Percentiles rank a stretch among this genome's conserved stretches.
These are phyloP conservation scores for Hanleya hanleyi DNA, from an alignment of 2,888 invertebrate species.

Conservation along the genomic window DNA sequence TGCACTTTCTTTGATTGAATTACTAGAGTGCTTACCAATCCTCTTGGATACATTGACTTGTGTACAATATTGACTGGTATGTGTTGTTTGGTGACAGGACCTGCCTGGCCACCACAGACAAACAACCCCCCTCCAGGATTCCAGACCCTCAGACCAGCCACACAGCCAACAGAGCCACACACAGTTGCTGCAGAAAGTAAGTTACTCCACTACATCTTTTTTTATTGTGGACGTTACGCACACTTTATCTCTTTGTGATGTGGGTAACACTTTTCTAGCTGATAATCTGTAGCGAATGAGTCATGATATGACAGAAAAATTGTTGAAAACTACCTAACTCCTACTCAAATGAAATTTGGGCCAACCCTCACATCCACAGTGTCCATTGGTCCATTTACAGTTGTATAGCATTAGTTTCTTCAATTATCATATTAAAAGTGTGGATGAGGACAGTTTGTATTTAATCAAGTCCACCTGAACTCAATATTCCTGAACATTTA, in stretches of 20 bases:
- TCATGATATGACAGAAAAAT: too few relatives aligned
- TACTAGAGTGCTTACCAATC: not conserved
- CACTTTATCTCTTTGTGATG: too few relatives aligned
- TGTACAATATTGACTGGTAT: not conserved
- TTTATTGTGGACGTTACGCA: too few relatives aligned
- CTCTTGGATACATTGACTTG: too few relatives aligned
- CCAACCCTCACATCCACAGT: not conserved
- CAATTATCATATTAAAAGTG: too few relatives aligned
- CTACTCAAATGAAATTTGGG: not conserved
- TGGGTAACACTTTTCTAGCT: too few relatives aligned
- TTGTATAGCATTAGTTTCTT: not conserved
- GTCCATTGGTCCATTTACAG: not conserved
- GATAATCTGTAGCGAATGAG: too few relatives aligned
- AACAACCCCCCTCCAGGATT: constrained; percentile 69
- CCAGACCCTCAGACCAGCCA: constrained; percentile 58
- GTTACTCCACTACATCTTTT: not conserved
- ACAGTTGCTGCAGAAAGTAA: constrained; percentile 6
- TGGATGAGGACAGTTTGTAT: too few relatives aligned
- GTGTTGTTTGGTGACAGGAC: constrained; percentile 40
- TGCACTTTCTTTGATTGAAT: too few relatives aligned
- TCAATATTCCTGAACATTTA: too few relatives aligned
- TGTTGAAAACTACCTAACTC: too few relatives aligned
- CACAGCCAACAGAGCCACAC: not conserved
- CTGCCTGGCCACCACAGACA: constrained; percentile 64
- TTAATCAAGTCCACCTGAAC: too few relatives aligned